Evolutionary conservation across 2,113 vertebrate genomes (phyloP).

Genomic region (Cisticola juncidis): DNA sequence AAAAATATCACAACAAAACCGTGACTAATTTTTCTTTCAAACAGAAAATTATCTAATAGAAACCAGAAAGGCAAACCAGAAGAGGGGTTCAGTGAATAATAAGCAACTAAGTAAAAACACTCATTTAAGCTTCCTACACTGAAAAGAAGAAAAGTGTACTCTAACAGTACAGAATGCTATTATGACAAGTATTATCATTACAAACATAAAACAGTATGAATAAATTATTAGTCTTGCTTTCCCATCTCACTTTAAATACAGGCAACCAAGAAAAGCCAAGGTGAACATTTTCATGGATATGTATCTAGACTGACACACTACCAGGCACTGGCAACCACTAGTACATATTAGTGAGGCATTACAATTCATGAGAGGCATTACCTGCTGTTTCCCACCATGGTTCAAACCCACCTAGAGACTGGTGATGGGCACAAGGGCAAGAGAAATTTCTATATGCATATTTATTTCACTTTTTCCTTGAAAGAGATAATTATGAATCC

Average conservation of each 20-base stretch:
- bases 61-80: not conserved
- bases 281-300: not conserved
- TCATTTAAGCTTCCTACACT: not conserved
- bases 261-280: not conserved
- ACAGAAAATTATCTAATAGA: not conserved
- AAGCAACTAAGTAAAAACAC: not conserved
- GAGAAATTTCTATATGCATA: not conserved
- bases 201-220: not conserved
- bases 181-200: not conserved
- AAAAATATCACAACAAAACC: not conserved
- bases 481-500: not conserved
- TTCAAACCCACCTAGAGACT: not conserved
- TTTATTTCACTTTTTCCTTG: not conserved
- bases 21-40: not conserved
- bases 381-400: not conserved
- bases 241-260: not conserved
- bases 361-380: not conserved
- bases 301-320: not conserved
- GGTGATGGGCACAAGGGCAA: not conserved
- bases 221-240: not conserved
- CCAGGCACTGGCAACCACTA: fast-evolving
- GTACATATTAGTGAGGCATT: not conserved
- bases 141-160: not conserved
- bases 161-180: not conserved
- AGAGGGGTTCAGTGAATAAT: not conserved